phyloP scores from a whole-genome alignment of 2,113 vertebrate genomes.

The Butastur rufipennis region DNA sequence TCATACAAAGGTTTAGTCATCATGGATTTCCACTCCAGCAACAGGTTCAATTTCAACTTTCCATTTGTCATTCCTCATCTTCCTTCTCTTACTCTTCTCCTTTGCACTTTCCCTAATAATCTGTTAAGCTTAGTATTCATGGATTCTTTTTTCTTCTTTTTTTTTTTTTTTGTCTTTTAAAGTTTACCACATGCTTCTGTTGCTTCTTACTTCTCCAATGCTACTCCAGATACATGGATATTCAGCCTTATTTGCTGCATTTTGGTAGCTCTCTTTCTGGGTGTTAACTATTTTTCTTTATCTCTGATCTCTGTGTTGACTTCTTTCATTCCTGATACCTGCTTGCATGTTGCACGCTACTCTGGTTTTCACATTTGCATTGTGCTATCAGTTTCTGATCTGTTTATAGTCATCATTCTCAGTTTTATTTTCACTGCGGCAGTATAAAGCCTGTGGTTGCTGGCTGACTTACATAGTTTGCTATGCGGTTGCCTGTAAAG shows the following conservation, averaged over 20 bases:
- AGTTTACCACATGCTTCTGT: background rate
- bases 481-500: background rate
- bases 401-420: background rate
- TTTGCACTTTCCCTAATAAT: background rate
- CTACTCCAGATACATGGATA: background rate
- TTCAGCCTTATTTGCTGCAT: background rate
- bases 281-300: background rate
- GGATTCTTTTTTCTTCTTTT: background rate
- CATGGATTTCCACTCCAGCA: background rate
- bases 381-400: background rate
- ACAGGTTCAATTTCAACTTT: background rate
- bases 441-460: background rate
- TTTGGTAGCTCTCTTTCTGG: background rate
- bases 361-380: background rate
- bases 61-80: background rate
- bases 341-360: fast-evolving
- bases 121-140: background rate
- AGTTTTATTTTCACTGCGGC: background rate
- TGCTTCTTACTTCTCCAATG: background rate
- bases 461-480: background rate
- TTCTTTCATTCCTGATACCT: background rate
- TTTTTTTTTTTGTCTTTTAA: background rate
- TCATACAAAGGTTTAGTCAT: background rate
- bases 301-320: background rate
- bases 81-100: background rate